Conservation (phyloP, 2,797 vertebrate genomes). For the Gobio occitaniae region DNA sequence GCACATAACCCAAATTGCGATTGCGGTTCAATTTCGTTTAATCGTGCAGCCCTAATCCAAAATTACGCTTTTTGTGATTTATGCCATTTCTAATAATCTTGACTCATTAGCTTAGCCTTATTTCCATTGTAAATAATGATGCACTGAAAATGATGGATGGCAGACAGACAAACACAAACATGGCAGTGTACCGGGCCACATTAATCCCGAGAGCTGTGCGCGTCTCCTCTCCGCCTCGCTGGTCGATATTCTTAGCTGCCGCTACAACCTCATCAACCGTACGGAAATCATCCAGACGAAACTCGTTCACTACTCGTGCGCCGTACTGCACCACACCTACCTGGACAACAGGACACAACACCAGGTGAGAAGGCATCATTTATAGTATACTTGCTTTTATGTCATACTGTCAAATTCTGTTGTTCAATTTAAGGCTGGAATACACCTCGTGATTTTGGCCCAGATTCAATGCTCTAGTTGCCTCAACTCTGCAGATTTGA, state of each 20-base stretch:
- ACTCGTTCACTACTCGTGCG: constrained; percentile 91
- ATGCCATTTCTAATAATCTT: neutral
- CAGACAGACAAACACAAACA: neutral
- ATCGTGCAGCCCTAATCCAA: neutral
- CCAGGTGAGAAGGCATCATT: neutral
- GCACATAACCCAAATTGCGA: too few relatives aligned
- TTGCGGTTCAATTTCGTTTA: too few relatives aligned
- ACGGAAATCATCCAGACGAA: constrained; percentile 87
- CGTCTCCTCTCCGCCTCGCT: constrained; percentile 92
- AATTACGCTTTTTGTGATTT: neutral
- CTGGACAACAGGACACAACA: constrained; percentile 68
- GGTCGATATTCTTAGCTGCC: constrained; percentile 87
- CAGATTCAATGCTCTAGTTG: neutral
- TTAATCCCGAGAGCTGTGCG: constrained; percentile 86
- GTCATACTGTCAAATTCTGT: neutral
- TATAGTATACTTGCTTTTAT: neutral
- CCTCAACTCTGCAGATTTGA: neutral
- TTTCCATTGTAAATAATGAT: neutral
- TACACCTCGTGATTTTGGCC: neutral
- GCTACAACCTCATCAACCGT: constrained; percentile 89
- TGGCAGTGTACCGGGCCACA: constrained; percentile 64
- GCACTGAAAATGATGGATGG: neutral
- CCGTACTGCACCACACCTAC: constrained; percentile 93
- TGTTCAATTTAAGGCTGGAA: neutral
- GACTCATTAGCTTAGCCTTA: neutral